Evolutionary conservation across 64 coral and sea anemone genomes (phyloP), one percentile per base, ranked within the genome.

Genomic region (Dendrophyllia cribrosa): DNA sequence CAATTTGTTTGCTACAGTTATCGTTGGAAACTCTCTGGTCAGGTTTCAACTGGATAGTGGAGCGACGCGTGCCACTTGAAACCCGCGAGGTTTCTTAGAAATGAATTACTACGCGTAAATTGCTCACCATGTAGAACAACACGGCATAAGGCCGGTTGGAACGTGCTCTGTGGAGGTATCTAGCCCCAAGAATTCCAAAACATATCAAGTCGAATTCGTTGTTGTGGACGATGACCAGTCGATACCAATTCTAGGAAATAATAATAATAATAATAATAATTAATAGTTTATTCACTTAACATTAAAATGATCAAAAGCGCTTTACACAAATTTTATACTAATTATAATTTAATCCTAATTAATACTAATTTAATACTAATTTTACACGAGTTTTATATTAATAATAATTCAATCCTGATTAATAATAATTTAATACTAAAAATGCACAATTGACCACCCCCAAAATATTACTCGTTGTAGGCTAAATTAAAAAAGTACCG

Each of bases 141-240:
- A 59, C 76, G 51, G 67, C 58, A 90, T 90, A 20, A 79, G 26
- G 24, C 75, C 76, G 10, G 20, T 79, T 44, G 88, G 74, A 26
- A 76, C 75, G 45, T 79, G 60, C 74, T 51, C 73, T 26, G 58
- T 79, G 58, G 75, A 69, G 46, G 63, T 82, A 44, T 67, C 9
- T 69, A 90, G 81, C 76, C 76, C 88, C 34, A 90, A 90, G 59
- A 78, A 89, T 63, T 66, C 75, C 16, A 89, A 49, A 13, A 69
- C 50, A n/a, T 90, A 90, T 69, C 64, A 81, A 1, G 51, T 79
- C 24, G 76, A 81, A 19, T 79, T 90, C 81, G 63, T 81, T 50
- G 63, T 80, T 71, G 79, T 82, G 17, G 70, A 62, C 23, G 63
- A 69, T 71, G 79, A 91, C 49, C 25, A 20, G 26, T 56, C 65